Evolutionary conservation across 2,113 vertebrate genomes (phyloP).

Genomic region (Sus scrofa): T2T-Sscrofa CM000818.6:42529501-42530000

Average conservation of each 20-base stretch:
- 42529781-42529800: neutral
- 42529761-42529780: neutral
- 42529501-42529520: neutral
- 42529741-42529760: neutral
- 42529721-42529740: neutral
- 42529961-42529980: neutral
- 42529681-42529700: neutral
- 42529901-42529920: neutral
- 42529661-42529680: neutral
- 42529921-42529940: neutral
- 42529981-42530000: neutral
- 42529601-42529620: neutral
- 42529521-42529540: neutral
- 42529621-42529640: neutral
- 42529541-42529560: too few relatives aligned
- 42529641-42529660: neutral
- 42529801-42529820: neutral
- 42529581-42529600: neutral
- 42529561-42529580: neutral
- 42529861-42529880: neutral
- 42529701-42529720: neutral
- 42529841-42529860: neutral
- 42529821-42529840: neutral
- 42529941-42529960: neutral
- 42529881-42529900: neutral